Conservation (phyloP, 2,113 vertebrate genomes). For the Solea solea region DNA sequence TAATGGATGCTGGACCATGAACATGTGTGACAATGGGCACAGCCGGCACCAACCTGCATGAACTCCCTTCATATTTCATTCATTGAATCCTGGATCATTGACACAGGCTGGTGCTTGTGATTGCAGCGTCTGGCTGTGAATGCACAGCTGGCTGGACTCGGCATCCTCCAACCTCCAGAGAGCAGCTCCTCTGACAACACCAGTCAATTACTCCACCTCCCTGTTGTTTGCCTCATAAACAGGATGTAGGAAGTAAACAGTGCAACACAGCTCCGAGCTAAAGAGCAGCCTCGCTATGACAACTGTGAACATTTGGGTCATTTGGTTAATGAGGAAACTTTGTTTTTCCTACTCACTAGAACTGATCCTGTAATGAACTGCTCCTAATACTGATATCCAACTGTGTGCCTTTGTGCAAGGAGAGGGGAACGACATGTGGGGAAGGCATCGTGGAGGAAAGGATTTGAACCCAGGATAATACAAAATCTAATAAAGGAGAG, state of each 20-base stretch:
- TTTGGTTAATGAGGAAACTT: constrained; percentile 53
- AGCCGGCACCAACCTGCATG: background rate
- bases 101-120: constrained; percentile 7
- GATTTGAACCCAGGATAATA: constrained; percentile 24
- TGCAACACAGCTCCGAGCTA: background rate
- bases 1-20: background rate
- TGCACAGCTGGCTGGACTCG: constrained; percentile 34
- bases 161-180: constrained; percentile 29
- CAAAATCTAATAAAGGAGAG: constrained; percentile 24
- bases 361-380: constrained; percentile 28
- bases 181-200: constrained; percentile 45
- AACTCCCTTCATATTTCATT: constrained; percentile 45
- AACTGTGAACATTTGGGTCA: constrained; percentile 49
- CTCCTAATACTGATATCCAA: constrained; percentile 4
- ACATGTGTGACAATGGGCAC: background rate
- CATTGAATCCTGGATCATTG: constrained; percentile 16
- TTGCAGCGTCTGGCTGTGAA: constrained; percentile 2
- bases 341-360: constrained; percentile 40
- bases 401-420: constrained; percentile 25
- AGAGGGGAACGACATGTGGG: constrained; percentile 47
- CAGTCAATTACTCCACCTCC: constrained; percentile 45
- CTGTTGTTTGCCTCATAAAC: constrained; percentile 47
- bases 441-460: constrained; percentile 15
- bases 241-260: constrained; percentile 62
- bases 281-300: constrained; percentile 4